These are phyloP conservation scores for Linurgus olivaceus DNA, from an alignment of 2,797 vertebrate species.

Conservation along the genomic window DNA sequence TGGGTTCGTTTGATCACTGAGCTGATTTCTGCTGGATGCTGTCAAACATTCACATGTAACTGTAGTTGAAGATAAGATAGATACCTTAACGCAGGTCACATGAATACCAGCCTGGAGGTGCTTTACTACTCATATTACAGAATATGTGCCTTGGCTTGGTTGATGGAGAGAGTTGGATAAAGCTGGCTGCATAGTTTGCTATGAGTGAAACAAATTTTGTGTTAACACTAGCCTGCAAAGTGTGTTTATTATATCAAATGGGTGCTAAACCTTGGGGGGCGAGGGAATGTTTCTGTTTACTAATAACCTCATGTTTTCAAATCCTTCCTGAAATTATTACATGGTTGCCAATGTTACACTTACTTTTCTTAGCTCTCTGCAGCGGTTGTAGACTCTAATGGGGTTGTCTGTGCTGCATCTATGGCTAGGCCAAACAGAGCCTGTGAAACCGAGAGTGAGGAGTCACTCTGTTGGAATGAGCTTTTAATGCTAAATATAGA, in stretches of 20 bases:
- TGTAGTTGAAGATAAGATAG: neutral
- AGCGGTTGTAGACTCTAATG: neutral
- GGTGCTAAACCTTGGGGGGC: neutral
- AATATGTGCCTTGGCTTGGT: neutral
- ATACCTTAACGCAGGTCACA: neutral
- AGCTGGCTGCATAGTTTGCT: neutral
- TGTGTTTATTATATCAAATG: neutral
- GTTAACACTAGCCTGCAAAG: neutral
- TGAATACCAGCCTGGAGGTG: neutral
- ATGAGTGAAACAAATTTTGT: neutral
- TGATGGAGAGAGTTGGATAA: neutral
- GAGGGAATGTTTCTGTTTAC: neutral
- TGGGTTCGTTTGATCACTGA: neutral
- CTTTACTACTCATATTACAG: neutral
- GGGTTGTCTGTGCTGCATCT: neutral
- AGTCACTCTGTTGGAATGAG: neutral
- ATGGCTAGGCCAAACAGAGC: neutral
- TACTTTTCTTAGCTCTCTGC: neutral
- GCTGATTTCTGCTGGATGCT: neutral
- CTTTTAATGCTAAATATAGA: neutral
- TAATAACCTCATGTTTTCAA: neutral
- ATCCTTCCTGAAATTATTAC: neutral
- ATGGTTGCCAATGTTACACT: neutral
- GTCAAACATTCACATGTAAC: neutral
- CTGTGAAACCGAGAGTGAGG: neutral